A percentile compares a stretch with the other conserved stretches of the same genome.
Evolutionary conservation across 2,113 vertebrate species (phyloP).

Genomic region (Hyla sarda): DNA sequence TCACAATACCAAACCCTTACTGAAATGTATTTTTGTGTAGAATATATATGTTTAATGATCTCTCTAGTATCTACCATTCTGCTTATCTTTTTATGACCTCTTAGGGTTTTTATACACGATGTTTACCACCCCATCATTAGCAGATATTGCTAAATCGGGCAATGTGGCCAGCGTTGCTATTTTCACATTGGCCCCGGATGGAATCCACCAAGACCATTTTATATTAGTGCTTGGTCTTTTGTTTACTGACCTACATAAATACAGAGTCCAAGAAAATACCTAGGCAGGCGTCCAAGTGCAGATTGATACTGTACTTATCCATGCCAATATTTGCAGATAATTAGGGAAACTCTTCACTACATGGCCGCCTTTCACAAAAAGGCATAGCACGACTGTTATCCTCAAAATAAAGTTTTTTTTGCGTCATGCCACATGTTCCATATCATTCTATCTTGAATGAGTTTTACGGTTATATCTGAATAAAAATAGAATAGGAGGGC

Average conservation of each 20-base stretch:
- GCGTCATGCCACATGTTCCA: neutral
- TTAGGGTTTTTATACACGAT: neutral
- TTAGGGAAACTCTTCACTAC: conserved; percentile 44
- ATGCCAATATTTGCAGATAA: conserved; percentile 45
- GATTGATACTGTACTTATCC: conserved; percentile 41
- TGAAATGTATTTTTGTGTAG: neutral
- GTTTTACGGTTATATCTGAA: neutral
- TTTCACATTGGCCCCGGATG: conserved; percentile 10
- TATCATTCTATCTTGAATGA: neutral
- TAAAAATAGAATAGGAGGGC: neutral
- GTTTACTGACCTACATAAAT: conserved; percentile 52
- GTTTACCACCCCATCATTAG: conserved; percentile 1
- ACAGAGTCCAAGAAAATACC: conserved; percentile 37
- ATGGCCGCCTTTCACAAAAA: neutral
- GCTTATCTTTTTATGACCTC: neutral
- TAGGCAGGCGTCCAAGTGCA: conserved; percentile 9
- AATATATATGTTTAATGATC: neutral
- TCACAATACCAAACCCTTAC: neutral
- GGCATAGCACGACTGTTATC: neutral
- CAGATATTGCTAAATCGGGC: conserved; percentile 12
- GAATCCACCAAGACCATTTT: conserved; percentile 36
- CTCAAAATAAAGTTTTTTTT: neutral
- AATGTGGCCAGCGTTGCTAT: neutral
- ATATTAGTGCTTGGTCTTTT: conserved; percentile 4
- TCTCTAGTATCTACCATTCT: neutral